Percentiles rank a stretch among this genome's conserved stretches.
These are phyloP conservation scores for Pteropus rufus DNA, from an alignment of 2,797 vertebrate genomes.

Conservation along the genomic window DNA sequence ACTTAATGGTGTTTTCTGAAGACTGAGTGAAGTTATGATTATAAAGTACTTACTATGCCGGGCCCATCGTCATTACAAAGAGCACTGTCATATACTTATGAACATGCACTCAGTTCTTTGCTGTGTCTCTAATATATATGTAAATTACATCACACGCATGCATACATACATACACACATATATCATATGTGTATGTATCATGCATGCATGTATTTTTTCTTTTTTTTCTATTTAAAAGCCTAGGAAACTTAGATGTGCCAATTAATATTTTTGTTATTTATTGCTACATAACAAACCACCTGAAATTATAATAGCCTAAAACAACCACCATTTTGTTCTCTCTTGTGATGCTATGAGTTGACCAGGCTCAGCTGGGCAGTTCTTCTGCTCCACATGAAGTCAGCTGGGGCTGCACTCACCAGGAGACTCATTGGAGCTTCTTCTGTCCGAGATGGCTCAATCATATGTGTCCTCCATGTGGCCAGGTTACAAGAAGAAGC, in stretches of 20 bases:
- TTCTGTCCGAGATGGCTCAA: neutral
- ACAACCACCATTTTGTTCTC: neutral
- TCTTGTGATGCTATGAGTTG: neutral
- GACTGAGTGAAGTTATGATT: neutral
- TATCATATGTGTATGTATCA: neutral
- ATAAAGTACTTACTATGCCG: neutral
- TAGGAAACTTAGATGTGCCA: neutral
- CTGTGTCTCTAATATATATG: neutral
- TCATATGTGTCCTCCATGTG: neutral
- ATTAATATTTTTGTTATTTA: neutral
- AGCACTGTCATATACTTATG: neutral
- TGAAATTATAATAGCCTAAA: neutral
- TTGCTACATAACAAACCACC: neutral
- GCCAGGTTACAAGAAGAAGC: neutral
- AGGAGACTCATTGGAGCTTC: neutral
- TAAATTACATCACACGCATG: neutral
- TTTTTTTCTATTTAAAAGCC: neutral
- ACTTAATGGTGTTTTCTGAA: neutral
- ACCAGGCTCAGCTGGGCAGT: neutral
- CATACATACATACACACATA: neutral
- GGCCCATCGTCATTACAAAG: neutral
- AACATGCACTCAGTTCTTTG: neutral
- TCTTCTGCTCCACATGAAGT: neutral
- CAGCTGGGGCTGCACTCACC: neutral
- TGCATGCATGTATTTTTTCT: neutral